Percentiles rank a stretch among this genome's conserved stretches.
phyloP scores from a whole-genome alignment of 2,797 vertebrate species.

The Acanthurus leucopareius region DNA sequence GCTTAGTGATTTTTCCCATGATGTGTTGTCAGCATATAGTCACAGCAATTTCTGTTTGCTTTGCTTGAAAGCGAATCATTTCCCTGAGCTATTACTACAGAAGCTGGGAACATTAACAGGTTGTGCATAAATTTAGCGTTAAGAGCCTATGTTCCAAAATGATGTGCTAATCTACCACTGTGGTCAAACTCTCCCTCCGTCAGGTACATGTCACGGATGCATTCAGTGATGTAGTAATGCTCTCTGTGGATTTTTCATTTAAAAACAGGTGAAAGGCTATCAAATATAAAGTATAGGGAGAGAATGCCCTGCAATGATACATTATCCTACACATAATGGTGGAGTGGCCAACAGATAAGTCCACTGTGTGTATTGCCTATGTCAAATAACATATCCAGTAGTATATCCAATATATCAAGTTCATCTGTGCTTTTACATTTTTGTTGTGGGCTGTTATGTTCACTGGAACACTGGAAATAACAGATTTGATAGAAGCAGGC shows the following conservation, averaged over 20 bases:
- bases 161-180: conserved; percentile 1
- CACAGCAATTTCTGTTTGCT: conserved; percentile 73
- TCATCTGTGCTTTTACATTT: not conserved
- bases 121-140: conserved; percentile 35
- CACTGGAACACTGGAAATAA: not conserved
- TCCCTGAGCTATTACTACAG: conserved; percentile 58
- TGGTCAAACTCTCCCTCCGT: conserved; percentile 17
- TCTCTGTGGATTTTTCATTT: not conserved
- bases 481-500: not conserved
- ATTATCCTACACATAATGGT: not conserved
- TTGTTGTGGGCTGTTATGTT: not conserved
- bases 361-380: not conserved
- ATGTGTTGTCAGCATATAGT: conserved; percentile 69
- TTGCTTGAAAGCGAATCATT: conserved; percentile 71
- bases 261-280: not conserved
- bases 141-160: conserved; percentile 8
- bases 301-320: not conserved
- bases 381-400: not conserved
- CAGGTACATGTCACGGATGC: not conserved
- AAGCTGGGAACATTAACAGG: conserved; percentile 59
- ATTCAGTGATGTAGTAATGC: not conserved
- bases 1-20: conserved; percentile 60
- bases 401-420: not conserved
- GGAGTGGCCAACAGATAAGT: not conserved
- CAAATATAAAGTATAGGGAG: not conserved